Evolutionary conservation across 2,797 vertebrate genomes (phyloP), one percentile per base, ranked within the genome.

Genomic region (Sebastes diaconus): DNA sequence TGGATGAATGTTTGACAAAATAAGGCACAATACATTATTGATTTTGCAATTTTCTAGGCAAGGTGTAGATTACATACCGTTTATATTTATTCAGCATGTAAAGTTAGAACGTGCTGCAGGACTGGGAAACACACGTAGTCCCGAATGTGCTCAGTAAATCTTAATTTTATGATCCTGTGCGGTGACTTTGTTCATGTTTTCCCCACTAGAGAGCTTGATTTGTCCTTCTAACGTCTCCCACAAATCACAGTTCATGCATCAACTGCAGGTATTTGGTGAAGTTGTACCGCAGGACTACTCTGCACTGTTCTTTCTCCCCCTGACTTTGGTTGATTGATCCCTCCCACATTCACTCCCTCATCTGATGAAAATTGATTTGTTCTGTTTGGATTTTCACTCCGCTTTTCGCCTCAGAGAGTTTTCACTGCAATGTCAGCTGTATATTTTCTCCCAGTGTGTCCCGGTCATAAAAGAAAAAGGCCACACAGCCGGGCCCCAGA

Each of bases 331-430:
- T 94, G 95, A 97, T 96, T 87, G 77, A 93, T 87, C 86, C 54
- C 10, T 42, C 69, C 42, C 4, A 73, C 61, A 68, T 86, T 84
- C 79, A 87, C 74, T 81, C 85, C 87, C 83, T 93, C 88, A 89
- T 75, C 91, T 95, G 96, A 96, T 95, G 95, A 93, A 94, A 94
- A 98, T 96, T 93, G 96, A 97, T 97, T 96, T 93, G 92, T 94
- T 93, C 93, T 93, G 92, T 94, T 94, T 90, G 85, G 91, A 92
- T 89, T 89, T 90, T 89, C 73, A 25, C 80, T 83, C 82, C 3
- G 60, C 42, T 84, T 89, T 88, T 86, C 42, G 63, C 90, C 85
- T 87, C 85, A 92, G 93, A 95, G 93, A 94, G 96, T 96, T 95
- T 92, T 92, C 91, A 83, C 90, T 85, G 92, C 91, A 77, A 75